Conservation (phyloP, 2,113 vertebrate genomes). For the Jaculus jaculus region DNA sequence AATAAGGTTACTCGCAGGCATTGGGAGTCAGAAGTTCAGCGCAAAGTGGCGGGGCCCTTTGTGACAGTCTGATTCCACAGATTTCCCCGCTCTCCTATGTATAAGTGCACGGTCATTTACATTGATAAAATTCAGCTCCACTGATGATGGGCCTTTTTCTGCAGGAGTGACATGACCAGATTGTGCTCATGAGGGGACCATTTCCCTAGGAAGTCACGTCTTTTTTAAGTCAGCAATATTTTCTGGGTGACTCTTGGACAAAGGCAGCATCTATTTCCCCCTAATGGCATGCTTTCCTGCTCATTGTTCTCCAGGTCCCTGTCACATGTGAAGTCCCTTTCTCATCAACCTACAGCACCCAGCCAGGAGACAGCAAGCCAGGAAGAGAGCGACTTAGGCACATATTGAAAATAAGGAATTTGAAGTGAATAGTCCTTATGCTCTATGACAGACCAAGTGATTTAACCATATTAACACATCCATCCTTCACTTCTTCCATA, state of each 20-base stretch:
- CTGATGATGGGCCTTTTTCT: not conserved
- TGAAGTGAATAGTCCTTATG: not conserved
- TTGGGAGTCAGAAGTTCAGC: not conserved
- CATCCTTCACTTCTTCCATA: not conserved
- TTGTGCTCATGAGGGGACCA: no score
- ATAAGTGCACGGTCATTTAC: not conserved
- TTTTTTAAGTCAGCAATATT: not conserved
- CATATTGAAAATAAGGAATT: not conserved
- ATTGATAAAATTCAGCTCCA: not conserved
- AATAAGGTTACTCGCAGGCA: not conserved
- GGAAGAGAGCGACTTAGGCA: not conserved
- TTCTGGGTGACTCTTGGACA: not conserved
- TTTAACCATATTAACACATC: fast-evolving
- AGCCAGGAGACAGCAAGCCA: not conserved
- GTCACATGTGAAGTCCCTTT: not conserved
- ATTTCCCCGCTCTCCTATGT: not conserved
- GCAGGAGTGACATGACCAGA: not conserved
- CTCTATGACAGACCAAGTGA: not conserved
- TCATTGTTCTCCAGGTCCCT: not conserved
- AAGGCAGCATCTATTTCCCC: not conserved
- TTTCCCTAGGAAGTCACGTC: not conserved
- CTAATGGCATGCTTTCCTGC: not conserved
- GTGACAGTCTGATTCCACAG: not conserved
- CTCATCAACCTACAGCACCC: not conserved
- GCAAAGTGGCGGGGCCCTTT: not conserved